Evolutionary conservation across 2,113 vertebrate genomes (phyloP).

Genomic region (Phocoena sinus): DNA sequence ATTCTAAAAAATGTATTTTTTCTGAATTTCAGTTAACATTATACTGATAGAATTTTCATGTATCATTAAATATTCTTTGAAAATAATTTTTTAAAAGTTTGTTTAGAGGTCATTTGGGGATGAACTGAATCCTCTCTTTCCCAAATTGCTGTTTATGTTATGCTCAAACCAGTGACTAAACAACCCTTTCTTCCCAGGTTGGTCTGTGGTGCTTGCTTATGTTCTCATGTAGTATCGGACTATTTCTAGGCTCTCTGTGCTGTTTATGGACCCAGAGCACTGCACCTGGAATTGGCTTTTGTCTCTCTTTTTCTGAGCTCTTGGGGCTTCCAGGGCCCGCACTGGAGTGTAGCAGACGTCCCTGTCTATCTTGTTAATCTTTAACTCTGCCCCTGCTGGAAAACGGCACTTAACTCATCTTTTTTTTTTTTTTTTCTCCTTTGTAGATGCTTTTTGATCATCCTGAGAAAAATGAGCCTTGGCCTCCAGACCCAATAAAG

Average conservation of each 20-base stretch:
- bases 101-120: background rate
- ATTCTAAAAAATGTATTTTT: background rate
- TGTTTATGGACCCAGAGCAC: background rate
- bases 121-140: background rate
- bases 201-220: background rate
- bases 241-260: background rate
- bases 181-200: background rate
- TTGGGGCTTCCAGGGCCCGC: background rate
- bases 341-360: background rate
- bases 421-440: background rate
- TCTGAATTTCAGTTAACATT: background rate
- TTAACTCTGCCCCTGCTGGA: slow-evolving; percentile 23
- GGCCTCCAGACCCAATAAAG: slow-evolving; percentile 51
- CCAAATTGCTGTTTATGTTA: background rate
- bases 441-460: slow-evolving; percentile 62
- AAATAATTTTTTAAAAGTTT: background rate
- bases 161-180: background rate
- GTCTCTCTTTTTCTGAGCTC: background rate
- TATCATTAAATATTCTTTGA: slow-evolving; percentile 17
- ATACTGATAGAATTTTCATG: background rate
- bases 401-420: background rate
- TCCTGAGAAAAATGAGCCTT: slow-evolving; percentile 53
- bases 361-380: slow-evolving; percentile 41
- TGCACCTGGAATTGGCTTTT: background rate
- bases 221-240: background rate